Conservation (phyloP, 2,113 vertebrate genomes). For the Nothoprocta perdicaria region DNA sequence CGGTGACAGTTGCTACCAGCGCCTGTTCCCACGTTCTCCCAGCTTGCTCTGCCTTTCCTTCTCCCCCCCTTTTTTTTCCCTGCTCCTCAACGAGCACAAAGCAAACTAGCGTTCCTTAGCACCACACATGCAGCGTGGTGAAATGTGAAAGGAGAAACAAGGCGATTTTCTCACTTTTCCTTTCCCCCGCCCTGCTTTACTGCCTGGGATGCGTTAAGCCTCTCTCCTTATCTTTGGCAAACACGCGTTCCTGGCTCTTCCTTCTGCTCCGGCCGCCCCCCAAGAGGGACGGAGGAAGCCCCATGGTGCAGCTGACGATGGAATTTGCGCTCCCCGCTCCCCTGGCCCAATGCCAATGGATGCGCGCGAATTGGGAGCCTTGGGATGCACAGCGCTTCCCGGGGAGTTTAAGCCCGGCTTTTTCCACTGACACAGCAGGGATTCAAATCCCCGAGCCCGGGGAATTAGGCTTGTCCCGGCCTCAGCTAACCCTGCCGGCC, state of each 20-base stretch:
- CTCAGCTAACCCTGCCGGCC: background rate
- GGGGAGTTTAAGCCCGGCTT: background rate
- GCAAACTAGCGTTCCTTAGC: background rate
- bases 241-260: background rate
- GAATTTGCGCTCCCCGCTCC: background rate
- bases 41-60: background rate
- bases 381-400: background rate
- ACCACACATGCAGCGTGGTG: fast-evolving
- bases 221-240: constrained; percentile 24
- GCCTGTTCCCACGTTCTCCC: background rate
- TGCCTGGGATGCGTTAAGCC: background rate
- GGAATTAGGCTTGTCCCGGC: background rate
- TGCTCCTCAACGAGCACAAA: background rate
- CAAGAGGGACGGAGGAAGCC: fast-evolving
- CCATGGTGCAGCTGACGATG: fast-evolving
- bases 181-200: background rate
- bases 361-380: background rate
- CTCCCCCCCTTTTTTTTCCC: background rate
- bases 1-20: background rate
- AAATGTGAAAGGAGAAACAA: fast-evolving
- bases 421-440: background rate
- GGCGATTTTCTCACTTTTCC: background rate
- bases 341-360: background rate
- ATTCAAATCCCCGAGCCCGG: background rate
- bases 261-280: background rate